phyloP scores from a whole-genome alignment of 2,797 vertebrate genomes.

The Cottoperca gobio region DNA sequence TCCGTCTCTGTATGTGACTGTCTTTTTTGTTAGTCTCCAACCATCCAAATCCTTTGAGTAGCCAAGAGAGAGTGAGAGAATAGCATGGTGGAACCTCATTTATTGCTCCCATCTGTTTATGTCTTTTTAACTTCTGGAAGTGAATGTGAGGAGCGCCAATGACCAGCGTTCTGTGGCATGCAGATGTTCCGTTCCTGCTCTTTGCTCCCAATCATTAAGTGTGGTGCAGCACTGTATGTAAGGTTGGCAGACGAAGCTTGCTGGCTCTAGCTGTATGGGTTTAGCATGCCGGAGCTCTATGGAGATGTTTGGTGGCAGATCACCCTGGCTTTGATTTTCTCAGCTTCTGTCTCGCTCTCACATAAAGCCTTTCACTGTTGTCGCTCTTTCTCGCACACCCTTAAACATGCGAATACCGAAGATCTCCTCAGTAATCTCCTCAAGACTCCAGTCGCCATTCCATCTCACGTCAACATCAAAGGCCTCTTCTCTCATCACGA shows the following conservation, averaged over 20 bases:
- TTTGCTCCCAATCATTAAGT: constrained; percentile 58
- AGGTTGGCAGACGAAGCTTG: constrained; percentile 46
- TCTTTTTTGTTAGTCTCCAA: constrained; percentile 65
- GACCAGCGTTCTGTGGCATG: constrained; percentile 50
- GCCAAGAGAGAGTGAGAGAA: constrained; percentile 54
- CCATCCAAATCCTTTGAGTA: constrained; percentile 61
- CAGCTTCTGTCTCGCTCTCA: constrained; percentile 27
- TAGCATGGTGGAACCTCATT: constrained; percentile 49
- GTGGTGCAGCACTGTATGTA: constrained; percentile 31
- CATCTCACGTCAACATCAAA: constrained; percentile 68
- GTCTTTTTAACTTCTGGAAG: constrained; percentile 55
- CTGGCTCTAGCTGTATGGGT: constrained; percentile 37
- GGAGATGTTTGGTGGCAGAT: constrained; percentile 42
- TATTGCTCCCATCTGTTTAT: constrained; percentile 75
- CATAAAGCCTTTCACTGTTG: constrained; percentile 42
- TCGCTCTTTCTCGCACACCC: constrained; percentile 17
- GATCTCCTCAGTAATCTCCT: constrained; percentile 55
- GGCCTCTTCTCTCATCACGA: constrained; percentile 41
- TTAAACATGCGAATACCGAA: constrained; percentile 25
- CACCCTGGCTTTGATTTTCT: constrained; percentile 52
- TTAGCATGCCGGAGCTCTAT: constrained; percentile 39
- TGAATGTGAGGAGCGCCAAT: constrained; percentile 52
- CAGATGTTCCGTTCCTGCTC: constrained; percentile 57
- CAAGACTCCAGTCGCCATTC: constrained; percentile 52
- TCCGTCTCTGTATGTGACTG: constrained; percentile 60